These are phyloP conservation scores for Mactra quadrangularis DNA, from an alignment of 1,140 invertebrate species.

Conservation along the genomic window DNA sequence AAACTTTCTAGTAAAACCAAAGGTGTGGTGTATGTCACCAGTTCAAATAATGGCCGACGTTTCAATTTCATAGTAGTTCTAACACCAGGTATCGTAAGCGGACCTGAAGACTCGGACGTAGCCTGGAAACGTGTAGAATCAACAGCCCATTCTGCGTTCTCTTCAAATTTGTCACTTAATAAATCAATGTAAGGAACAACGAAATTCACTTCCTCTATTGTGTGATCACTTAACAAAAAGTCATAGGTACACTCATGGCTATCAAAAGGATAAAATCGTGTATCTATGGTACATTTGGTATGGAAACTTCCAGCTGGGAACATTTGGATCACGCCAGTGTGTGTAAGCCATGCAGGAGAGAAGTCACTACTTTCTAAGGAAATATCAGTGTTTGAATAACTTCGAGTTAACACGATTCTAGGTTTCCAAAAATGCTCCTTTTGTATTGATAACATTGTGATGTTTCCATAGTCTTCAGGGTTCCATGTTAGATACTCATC, in stretches of 20 bases:
- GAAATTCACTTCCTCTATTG: not conserved
- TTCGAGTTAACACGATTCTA: not conserved
- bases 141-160: conserved; percentile 11
- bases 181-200: not conserved
- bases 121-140: not conserved
- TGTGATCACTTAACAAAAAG: not conserved
- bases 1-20: too few species aligned
- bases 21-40: not conserved
- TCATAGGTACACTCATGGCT: conserved; percentile 8
- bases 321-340: not conserved
- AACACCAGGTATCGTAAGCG: not conserved
- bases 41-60: conserved; percentile 8
- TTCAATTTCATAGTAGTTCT: not conserved
- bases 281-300: conserved; percentile 2
- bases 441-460: not conserved
- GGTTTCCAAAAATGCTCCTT: conserved; percentile 16
- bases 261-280: conserved; percentile 18
- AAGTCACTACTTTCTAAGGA: not conserved
- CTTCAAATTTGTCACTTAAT: not conserved
- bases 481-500: conserved; percentile 30
- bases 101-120: not conserved
- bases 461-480: conserved; percentile 1
- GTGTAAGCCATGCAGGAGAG: not conserved
- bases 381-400: not conserved
- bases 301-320: not conserved